A percentile compares a stretch with the other conserved stretches of the same genome.
phyloP scores from a whole-genome alignment of 2,113 vertebrate genomes.

The Dryoscopus gambensis region DNA sequence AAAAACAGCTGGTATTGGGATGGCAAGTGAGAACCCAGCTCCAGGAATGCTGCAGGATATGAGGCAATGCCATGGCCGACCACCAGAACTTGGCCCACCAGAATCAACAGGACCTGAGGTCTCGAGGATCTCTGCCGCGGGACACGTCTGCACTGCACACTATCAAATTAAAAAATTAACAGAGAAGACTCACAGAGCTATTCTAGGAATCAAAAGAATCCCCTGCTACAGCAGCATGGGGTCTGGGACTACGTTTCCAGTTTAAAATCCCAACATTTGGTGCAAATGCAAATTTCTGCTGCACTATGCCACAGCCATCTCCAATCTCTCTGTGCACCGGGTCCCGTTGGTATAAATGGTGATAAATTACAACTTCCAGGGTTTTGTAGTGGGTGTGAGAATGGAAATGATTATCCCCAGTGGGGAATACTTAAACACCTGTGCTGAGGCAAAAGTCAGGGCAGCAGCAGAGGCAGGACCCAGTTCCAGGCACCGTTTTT shows the following conservation, averaged over 20 bases:
- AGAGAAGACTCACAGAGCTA: not conserved
- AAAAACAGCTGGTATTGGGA: not conserved
- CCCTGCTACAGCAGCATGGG: not conserved
- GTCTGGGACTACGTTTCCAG: not conserved
- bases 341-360: not conserved
- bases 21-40: not conserved
- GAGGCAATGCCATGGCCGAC: not conserved
- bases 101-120: not conserved
- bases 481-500: not conserved
- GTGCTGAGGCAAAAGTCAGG: not conserved
- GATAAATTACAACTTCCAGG: not conserved
- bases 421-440: not conserved
- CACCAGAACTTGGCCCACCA: not conserved
- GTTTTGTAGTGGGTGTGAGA: not conserved
- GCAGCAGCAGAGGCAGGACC: not conserved
- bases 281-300: not conserved
- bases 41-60: not conserved
- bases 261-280: fast-evolving
- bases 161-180: not conserved
- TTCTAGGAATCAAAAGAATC: not conserved
- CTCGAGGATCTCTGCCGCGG: not conserved
- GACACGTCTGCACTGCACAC: not conserved
- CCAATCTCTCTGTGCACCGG: not conserved
- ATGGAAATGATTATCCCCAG: not conserved
- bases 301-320: fast-evolving